Evolutionary conservation across 1,140 invertebrate genomes (phyloP), one percentile per base, ranked within the genome.

Genomic region (Drosophila miranda): DNA sequence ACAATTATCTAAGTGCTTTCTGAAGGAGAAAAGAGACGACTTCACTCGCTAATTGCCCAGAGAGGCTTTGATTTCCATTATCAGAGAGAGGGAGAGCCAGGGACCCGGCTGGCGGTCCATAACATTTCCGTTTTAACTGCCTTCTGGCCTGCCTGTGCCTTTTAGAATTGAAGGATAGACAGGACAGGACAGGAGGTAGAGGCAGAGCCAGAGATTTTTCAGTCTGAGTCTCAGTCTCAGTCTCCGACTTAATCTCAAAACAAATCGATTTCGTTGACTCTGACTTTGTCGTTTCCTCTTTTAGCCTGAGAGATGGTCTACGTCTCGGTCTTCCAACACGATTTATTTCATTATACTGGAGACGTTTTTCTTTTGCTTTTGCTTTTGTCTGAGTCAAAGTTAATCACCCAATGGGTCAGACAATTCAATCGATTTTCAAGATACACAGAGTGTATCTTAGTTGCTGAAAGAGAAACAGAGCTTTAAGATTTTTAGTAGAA

Each of bases 1-100:
- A 79, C 81, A 86, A 86, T 86, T 86, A 86, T 81, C 82, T 87
- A 87, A 87, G 84, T 87, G 81, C 82, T 77, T 75, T 67, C 63
- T 61, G 60, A 48, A 19, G 9, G 19, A 11, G 45, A 19, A 21
- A 43, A 44, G 61, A 44, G 21, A 19, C 23, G 26, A 46, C 56
- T 62, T 21, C 53, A 53, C 50, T 45, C 59, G 64, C 77, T 79
- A 79, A 79, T 79, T 79, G 72, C 71, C 55, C 56, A 34, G 23
- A 26, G 23, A 26, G 21, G 26, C 77, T 87, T 74, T 87, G 81
- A 86, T 86, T 87, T 86, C 82, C 82, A 86, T 86, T 19, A 19
- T 19, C 19, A 19, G 19, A 19, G 19, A 19, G 19, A 19, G 19
- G 2, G 19, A 19, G 19, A 19, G 19, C 19, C 19, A 19, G 19